phyloP scores from a whole-genome alignment of 2,888 invertebrate genomes.

The Helobdella robusta region DNA sequence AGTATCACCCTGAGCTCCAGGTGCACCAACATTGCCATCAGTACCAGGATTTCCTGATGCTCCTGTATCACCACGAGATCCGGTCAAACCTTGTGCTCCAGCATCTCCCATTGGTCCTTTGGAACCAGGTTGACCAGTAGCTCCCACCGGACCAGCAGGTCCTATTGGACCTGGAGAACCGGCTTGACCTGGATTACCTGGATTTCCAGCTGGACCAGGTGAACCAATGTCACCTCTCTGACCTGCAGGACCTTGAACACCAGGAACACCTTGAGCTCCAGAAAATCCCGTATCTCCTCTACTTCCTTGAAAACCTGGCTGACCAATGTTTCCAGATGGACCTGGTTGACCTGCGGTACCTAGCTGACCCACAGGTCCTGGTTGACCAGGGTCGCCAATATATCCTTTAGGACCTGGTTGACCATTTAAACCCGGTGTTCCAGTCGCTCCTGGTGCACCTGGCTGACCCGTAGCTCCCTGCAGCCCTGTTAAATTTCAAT shows the following conservation, averaged over 20 bases:
- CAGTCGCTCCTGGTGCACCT: conserved; percentile 18
- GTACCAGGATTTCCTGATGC: background rate
- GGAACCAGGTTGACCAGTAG: conserved; percentile 24
- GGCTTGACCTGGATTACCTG: conserved; percentile 21
- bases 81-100: conserved; percentile 17
- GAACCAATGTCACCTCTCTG: conserved; percentile 11
- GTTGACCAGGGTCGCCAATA: background rate
- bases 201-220: conserved; percentile 12
- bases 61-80: background rate
- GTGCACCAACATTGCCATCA: background rate
- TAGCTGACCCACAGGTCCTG: conserved; percentile 17
- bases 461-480: conserved; percentile 24
- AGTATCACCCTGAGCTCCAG: background rate
- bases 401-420: conserved; percentile 14
- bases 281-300: conserved; percentile 25
- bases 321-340: conserved; percentile 26
- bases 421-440: background rate
- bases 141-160: conserved; percentile 23
- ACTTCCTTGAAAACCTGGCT: conserved; percentile 28
- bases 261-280: conserved; percentile 7
- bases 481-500: background rate
- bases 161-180: conserved; percentile 26
- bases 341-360: conserved; percentile 27
- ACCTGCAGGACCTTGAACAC: conserved; percentile 23
- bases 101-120: conserved; percentile 26